Base-by-base conservation (phyloP, 2,888 invertebrate species). In the Orthosia gothica region DNA sequence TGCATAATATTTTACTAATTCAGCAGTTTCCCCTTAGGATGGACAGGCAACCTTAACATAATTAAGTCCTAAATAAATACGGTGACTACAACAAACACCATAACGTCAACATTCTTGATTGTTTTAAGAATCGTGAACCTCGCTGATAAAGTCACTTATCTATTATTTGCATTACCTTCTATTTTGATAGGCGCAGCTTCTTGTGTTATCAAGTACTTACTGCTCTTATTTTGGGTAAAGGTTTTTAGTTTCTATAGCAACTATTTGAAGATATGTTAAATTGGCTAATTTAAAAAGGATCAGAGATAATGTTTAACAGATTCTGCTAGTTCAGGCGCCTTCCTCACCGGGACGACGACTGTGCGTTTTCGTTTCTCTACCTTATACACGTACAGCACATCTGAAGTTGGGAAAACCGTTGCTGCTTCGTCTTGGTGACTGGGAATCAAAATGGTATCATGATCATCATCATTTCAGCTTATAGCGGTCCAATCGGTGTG, bases 141-240 rank as follows among this genome's bases (percentile, higher is more conserved):
- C 55, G 67, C 70, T 81, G 83, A 74, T 84, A 84, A 84, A 32
- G 50, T 64, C 20, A 23, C 54, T 55, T 82, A 83, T 83, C 74
- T 68, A 3, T 26, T 83, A 83, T 83, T 83, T 81, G 72, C 78
- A 68, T 63, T 65, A 49, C 13, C 62, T 18, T 69, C 70, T 76
- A 70, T 75, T 72, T 40, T 70, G 4, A 69, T 57, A 61, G 3
- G 59, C 49, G 16, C 26, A 70, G 66, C 62, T 62, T 83, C 63
- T 58, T 67, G 50, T 71, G 69, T 63, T 67, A 71, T 63, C 65
- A 61, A 49, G 68, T 12, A 11, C 12, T 54, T 12, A 11, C 12
- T 54, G 68, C 18, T 65, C 55, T 61, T 79, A 74, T 72, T 63
- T 61, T 58, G 50, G n/a, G 9, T 47, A 0, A 7, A 50, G 16